Evolutionary conservation across 2,888 invertebrate species (phyloP).

Genomic region (Peribatodes rhomboidaria): DNA sequence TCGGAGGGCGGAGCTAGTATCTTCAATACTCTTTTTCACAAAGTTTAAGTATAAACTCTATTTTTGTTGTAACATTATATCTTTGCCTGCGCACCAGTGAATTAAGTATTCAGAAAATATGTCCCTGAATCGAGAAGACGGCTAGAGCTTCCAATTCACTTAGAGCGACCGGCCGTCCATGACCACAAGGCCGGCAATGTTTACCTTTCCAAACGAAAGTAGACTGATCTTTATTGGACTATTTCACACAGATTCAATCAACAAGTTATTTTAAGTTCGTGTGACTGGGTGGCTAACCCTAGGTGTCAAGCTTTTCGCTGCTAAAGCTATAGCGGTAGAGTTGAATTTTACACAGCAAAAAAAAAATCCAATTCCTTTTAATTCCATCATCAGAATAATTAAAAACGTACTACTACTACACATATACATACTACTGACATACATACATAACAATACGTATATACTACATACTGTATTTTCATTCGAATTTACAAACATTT

Average conservation of each 20-base stretch:
- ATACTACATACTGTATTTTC: too few species aligned
- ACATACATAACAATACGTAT: too few species aligned
- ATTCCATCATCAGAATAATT: too few species aligned
- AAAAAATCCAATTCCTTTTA: too few species aligned
- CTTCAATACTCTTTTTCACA: too few species aligned
- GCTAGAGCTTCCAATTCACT: slow-evolving; percentile 4
- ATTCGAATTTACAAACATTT: too few species aligned
- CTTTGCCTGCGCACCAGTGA: background rate
- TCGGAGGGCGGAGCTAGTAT: too few species aligned
- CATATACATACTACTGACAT: too few species aligned
- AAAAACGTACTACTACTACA: too few species aligned
- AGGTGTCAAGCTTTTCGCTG: background rate
- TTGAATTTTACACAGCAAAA: too few species aligned
- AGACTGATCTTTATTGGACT: slow-evolving; percentile 22
- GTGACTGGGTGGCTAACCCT: background rate
- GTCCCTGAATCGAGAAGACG: slow-evolving; percentile 17
- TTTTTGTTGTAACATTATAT: background rate
- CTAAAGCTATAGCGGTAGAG: too few species aligned
- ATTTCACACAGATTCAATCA: slow-evolving; percentile 15
- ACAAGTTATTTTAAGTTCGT: background rate
- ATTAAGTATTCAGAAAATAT: background rate
- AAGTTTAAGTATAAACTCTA: too few species aligned
- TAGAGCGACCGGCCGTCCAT: slow-evolving; percentile 15
- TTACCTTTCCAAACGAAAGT: slow-evolving; percentile 39
- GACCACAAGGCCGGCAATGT: slow-evolving; percentile 34